Evolutionary conservation across 2,888 invertebrate genomes (phyloP).

Genomic region (Conomelus anceps): DNA sequence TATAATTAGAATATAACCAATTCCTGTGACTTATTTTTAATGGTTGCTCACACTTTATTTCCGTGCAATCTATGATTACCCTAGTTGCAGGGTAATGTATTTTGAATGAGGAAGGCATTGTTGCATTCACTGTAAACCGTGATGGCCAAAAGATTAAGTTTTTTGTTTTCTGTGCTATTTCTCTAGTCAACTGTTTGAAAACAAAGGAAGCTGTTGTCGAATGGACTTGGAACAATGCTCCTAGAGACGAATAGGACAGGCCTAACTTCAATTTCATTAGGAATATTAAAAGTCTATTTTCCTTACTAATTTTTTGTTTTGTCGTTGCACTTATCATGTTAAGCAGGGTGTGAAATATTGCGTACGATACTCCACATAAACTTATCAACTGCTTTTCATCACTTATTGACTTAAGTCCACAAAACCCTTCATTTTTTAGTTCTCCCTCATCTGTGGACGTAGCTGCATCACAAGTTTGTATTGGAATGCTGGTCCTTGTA

Average conservation of each 20-base stretch:
- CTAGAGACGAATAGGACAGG: conserved; percentile 30
- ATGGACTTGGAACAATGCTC: conserved; percentile 29
- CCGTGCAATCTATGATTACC: conserved; percentile 22
- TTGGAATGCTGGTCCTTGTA: not conserved
- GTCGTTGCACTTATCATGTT: not conserved
- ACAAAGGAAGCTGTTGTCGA: conserved; percentile 21
- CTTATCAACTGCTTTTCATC: conserved; percentile 25
- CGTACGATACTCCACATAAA: conserved; percentile 19
- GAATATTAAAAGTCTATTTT: conserved; percentile 32
- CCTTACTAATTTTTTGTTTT: conserved; percentile 23
- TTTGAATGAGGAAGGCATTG: conserved; percentile 15
- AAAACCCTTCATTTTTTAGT: conserved; percentile 18
- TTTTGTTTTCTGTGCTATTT: not conserved
- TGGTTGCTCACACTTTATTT: not conserved
- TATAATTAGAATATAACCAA: not conserved
- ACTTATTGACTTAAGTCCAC: conserved; percentile 27
- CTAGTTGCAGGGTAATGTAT: conserved; percentile 12
- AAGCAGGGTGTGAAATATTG: not conserved
- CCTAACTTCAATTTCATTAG: conserved; percentile 32
- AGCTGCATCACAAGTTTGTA: too few species aligned
- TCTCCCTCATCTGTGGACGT: too few species aligned
- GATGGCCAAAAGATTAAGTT: conserved; percentile 20
- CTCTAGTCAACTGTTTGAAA: not conserved
- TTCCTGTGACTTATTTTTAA: not conserved
- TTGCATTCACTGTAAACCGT: conserved; percentile 11